phyloP scores from a whole-genome alignment of 1,140 invertebrate genomes.

The Drosophila subpulchrella region DNA sequence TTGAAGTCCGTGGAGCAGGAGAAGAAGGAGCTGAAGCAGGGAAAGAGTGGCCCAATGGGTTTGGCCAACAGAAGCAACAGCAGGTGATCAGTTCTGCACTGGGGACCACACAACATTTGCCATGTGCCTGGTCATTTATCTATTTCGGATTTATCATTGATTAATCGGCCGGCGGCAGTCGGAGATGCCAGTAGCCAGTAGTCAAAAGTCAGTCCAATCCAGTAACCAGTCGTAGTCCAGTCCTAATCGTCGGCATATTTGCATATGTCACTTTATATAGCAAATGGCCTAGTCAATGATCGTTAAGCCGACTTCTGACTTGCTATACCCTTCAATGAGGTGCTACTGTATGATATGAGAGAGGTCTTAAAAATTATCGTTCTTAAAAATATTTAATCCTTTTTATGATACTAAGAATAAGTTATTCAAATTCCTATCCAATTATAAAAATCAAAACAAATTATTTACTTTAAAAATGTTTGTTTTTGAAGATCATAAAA shows the following conservation, averaged over 20 bases:
- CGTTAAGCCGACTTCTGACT: constrained; percentile 74
- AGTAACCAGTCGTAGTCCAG: constrained; percentile 26
- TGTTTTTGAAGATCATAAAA: no score
- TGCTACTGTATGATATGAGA: background rate
- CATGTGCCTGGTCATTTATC: constrained; percentile 78
- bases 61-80: constrained; percentile 41
- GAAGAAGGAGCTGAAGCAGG: no score
- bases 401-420: no score
- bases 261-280: constrained; percentile 76
- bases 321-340: constrained; percentile 23
- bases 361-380: background rate
- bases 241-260: constrained; percentile 78
- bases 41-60: constrained; percentile 18
- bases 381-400: background rate
- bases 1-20: constrained; percentile 4
- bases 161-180: constrained; percentile 72
- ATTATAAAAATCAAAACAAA: background rate
- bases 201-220: constrained; percentile 33
- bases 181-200: constrained; percentile 36
- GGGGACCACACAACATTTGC: constrained; percentile 72
- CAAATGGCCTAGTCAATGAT: constrained; percentile 76
- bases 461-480: background rate
- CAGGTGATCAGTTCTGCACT: constrained; percentile 66
- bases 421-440: no score
- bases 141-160: constrained; percentile 83